Percentiles rank a stretch among this genome's conserved stretches.
Evolutionary conservation across 1,140 invertebrate species (phyloP).

Genomic region (Cryptotermes secundus): DNA sequence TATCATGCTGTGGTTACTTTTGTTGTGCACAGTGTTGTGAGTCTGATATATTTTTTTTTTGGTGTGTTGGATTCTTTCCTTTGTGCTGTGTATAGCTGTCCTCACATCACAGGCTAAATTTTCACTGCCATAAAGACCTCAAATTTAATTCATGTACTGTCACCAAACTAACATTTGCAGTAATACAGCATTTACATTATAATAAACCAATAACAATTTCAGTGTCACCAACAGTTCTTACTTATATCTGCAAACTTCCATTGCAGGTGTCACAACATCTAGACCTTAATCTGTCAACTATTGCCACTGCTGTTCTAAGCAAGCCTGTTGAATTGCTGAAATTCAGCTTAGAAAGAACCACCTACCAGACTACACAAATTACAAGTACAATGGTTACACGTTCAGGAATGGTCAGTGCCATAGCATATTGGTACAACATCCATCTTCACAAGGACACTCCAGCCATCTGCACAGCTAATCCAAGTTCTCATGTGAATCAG

Average conservation of each 20-base stretch:
- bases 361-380: neutral
- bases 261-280: constrained; percentile 38
- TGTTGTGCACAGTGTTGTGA: too few relatives aligned
- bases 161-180: too few relatives aligned
- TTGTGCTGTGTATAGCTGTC: too few relatives aligned
- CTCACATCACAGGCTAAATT: too few relatives aligned
- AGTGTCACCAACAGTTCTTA: neutral
- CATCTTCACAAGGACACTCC: constrained; percentile 37
- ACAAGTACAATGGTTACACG: constrained; percentile 35
- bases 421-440: constrained; percentile 46
- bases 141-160: too few relatives aligned
- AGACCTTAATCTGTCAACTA: constrained; percentile 40
- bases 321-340: neutral
- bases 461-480: constrained; percentile 40
- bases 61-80: too few relatives aligned
- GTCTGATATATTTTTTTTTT: too few relatives aligned
- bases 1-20: too few relatives aligned
- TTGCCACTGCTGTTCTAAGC: constrained; percentile 33
- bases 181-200: too few relatives aligned
- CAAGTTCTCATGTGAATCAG: constrained; percentile 46
- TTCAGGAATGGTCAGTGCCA: constrained; percentile 42
- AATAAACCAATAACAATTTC: too few relatives aligned
- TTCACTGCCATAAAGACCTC: too few relatives aligned
- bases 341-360: neutral
- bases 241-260: constrained; percentile 28